Evolutionary conservation across 2,888 invertebrate species (phyloP), one percentile per base, ranked within the genome.

Genomic region (Drosophila nigritarsus): DNA sequence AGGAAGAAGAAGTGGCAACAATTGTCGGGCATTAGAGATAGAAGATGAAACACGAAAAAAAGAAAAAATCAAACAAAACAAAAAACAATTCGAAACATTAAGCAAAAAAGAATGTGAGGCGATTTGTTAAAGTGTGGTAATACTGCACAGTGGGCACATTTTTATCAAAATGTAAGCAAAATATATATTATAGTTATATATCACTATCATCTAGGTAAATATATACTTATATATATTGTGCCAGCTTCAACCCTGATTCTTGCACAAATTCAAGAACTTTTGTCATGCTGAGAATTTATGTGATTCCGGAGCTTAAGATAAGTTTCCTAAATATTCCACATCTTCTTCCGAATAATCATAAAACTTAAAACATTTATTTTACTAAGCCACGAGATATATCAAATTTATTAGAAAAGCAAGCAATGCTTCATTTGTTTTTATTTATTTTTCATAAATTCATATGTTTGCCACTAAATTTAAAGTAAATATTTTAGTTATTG

Each of bases 21-120:
- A 90, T 87, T 88, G 88, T 78, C 83, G 71, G 88, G 80, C 88
- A 86, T 89, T 89, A 86, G 86, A 86, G 90, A 87, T 77, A 84
- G 77, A 80, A 87, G 75, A 81, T 71, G 81, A 65, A 80, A 73
- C 66, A 77, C 53, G 64, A 74, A 76, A 70, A 65, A 36, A 30
- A 42, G 66, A 61, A 73, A 67, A 51, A 18, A 18, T 48, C 54
- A 40, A 55, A 42, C 45, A 56, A 55, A 45, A 49, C 18, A 73
- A 56, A 65, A 67, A 64, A 51, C 61, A 71, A 79, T 65, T 55
- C 71, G 48, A 78, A 67, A 75, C 80, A 78, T 80, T 80, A 80
- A 78, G 71, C 75, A 84, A 89, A 89, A 83, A 75, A 87, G 89
- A 88, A 90, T 85, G 83, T 68, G 65, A 85, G 67, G 77, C 89